Percentiles rank a stretch among this genome's conserved stretches.
Evolutionary conservation across 2,888 invertebrate species (phyloP).

Genomic region (Ochlodes sylvanus): DNA sequence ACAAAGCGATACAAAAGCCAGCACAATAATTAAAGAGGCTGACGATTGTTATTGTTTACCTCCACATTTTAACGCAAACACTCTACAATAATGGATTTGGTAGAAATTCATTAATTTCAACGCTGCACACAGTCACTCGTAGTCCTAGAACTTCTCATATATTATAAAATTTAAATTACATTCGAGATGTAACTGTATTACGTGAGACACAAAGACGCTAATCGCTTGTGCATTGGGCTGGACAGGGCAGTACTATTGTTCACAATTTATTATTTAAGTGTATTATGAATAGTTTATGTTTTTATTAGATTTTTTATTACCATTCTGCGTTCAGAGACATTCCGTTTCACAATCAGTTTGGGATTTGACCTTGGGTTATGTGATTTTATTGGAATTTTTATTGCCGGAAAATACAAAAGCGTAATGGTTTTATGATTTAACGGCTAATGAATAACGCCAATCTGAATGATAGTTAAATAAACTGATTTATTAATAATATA

Average conservation of each 20-base stretch:
- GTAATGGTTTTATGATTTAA: constrained; percentile 1
- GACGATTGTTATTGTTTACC: constrained; percentile 54
- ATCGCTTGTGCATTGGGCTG: constrained; percentile 45
- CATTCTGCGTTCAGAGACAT: constrained; percentile 6
- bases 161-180: background rate
- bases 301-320: constrained; percentile 33
- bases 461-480: background rate
- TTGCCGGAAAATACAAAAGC: constrained; percentile 5
- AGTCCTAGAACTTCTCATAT: background rate
- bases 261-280: constrained; percentile 32
- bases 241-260: constrained; percentile 24
- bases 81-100: constrained; percentile 70
- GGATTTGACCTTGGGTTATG: constrained; percentile 26
- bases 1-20: background rate
- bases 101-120: constrained; percentile 73
- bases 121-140: constrained; percentile 43
- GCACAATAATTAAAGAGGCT: background rate
- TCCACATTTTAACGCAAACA: constrained; percentile 62
- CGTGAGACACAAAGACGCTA: background rate
- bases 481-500: background rate
- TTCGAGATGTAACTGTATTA: background rate
- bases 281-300: constrained; percentile 31
- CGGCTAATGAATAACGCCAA: background rate
- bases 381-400: constrained; percentile 31
- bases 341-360: constrained; percentile 32